phyloP scores from a whole-genome alignment of 2,888 invertebrate species.

The Lutraria lutraria region DNA sequence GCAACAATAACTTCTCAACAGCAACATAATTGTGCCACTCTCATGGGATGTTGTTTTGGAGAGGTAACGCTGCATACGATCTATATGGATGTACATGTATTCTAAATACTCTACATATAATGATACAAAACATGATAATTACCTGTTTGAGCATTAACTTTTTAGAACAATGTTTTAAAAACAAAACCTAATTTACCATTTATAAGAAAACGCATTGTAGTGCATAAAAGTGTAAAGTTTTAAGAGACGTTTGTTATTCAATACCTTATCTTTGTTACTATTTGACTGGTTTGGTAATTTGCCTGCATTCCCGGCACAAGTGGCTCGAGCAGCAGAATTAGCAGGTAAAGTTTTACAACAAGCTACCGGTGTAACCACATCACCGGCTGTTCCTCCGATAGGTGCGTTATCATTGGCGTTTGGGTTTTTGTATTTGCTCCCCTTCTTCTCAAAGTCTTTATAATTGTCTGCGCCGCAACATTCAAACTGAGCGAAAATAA shows the following conservation, averaged over 20 bases:
- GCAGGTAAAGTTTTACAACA: conserved; percentile 51
- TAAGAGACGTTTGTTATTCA: not conserved
- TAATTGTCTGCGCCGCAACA: conserved; percentile 48
- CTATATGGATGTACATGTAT: not conserved
- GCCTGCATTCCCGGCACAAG: conserved; percentile 31
- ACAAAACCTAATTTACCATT: no score
- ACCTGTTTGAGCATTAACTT: no score
- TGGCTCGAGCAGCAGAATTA: conserved; percentile 5
- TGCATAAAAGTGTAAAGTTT: no score
- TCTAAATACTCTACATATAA: no score
- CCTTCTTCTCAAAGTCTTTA: conserved; percentile 34
- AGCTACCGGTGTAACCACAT: conserved; percentile 32
- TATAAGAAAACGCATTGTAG: no score
- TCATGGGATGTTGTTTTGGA: no score
- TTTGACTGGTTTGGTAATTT: conserved; percentile 17
- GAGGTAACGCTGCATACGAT: no score
- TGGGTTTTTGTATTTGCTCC: conserved; percentile 11
- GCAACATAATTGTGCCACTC: no score
- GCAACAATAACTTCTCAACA: no score
- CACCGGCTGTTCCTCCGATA: not conserved
- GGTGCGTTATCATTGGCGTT: conserved; percentile 25
- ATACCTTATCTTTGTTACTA: conserved; percentile 45
- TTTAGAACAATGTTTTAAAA: no score
- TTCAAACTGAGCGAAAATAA: conserved; percentile 30
- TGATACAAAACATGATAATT: no score